These are phyloP conservation scores for Andricus grossulariae DNA, from an alignment of 1,140 invertebrate species.

Conservation along the genomic window DNA sequence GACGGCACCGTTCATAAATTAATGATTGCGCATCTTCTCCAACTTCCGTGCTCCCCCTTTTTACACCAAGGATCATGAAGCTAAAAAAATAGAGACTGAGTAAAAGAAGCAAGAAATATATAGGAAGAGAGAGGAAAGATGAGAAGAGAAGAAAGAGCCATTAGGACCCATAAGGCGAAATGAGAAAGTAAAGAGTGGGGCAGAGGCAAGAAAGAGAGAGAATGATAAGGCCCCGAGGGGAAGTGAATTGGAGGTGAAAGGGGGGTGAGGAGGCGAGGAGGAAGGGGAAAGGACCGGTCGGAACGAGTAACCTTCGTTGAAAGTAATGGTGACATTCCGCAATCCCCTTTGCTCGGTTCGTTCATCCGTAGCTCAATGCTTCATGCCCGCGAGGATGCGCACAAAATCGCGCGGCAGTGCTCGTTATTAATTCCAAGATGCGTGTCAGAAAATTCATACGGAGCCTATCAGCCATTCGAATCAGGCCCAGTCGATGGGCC, in stretches of 20 bases:
- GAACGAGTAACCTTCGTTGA: slow-evolving; percentile 41
- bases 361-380: not conserved
- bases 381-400: slow-evolving; percentile 20
- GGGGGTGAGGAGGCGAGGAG: not conserved
- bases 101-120: not conserved
- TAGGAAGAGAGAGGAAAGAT: not conserved
- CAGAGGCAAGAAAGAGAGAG: not conserved
- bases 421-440: slow-evolving; percentile 49
- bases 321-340: slow-evolving; percentile 53
- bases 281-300: slow-evolving; percentile 32
- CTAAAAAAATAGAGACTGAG: not conserved
- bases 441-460: slow-evolving; percentile 56
- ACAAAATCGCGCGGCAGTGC: slow-evolving; percentile 31
- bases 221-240: not conserved
- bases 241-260: not conserved
- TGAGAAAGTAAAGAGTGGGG: slow-evolving; percentile 4
- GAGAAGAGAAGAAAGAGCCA: not conserved
- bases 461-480: slow-evolving; percentile 47
- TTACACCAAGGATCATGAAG: not conserved
- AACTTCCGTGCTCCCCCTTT: slow-evolving; percentile 18
- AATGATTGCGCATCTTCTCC: not conserved
- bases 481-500: slow-evolving; percentile 39
- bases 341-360: slow-evolving; percentile 29
- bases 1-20: slow-evolving; percentile 3
- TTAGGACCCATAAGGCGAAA: no score